Conservation (phyloP, 92 coral and sea anemone genomes). For the Siderastrea siderea region DNA sequence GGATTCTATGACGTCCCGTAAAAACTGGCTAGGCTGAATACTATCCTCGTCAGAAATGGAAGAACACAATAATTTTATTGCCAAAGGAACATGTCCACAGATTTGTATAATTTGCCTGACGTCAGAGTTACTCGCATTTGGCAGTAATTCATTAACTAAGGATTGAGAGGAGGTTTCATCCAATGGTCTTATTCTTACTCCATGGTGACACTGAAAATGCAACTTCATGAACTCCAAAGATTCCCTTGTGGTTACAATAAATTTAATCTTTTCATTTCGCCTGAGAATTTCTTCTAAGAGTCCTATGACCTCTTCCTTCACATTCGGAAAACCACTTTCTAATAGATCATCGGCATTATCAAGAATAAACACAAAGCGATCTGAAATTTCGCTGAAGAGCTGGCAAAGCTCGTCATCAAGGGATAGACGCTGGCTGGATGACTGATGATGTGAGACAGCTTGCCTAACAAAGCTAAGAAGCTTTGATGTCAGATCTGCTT, state of each 20-base stretch:
- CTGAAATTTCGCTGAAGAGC: conserved; percentile 7
- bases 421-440: background rate
- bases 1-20: too few relatives aligned
- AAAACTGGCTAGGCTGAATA: too few relatives aligned
- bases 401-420: conserved; percentile 13
- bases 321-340: background rate
- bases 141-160: too few relatives aligned
- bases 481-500: conserved; percentile 11
- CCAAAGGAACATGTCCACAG: too few relatives aligned
- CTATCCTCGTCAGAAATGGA: too few relatives aligned
- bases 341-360: conserved; percentile 50
- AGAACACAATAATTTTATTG: too few relatives aligned
- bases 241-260: background rate
- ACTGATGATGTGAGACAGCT: background rate
- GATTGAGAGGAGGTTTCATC: too few relatives aligned
- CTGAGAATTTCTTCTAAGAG: conserved; percentile 15
- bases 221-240: too few relatives aligned
- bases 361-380: conserved; percentile 9
- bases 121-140: too few relatives aligned
- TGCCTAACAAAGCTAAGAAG: background rate
- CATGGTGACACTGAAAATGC: too few relatives aligned
- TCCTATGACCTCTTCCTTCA: conserved; percentile 9
- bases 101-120: too few relatives aligned
- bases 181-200: too few relatives aligned
- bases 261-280: background rate